phyloP scores from a whole-genome alignment of 1,140 invertebrate species.

The Heliconius hewitsoni region DNA sequence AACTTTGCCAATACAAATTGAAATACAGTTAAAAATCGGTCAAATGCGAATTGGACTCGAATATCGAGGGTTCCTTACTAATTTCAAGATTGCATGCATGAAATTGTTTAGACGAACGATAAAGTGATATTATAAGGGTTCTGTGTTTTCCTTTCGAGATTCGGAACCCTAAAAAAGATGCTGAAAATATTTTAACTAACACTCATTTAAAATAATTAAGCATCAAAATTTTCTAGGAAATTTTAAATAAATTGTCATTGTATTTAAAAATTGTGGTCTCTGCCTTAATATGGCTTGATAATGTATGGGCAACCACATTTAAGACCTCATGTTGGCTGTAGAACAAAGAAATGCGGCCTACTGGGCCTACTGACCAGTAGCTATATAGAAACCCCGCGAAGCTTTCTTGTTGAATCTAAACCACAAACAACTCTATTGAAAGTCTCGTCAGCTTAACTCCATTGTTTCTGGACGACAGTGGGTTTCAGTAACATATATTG shows the following conservation, averaged over 20 bases:
- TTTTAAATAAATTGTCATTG: constrained; percentile 45
- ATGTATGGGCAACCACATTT: constrained; percentile 60
- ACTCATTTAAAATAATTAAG: neutral
- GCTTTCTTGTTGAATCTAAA: constrained; percentile 63
- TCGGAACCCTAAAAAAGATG: neutral
- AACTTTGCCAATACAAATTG: no score
- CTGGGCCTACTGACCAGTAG: constrained; percentile 59
- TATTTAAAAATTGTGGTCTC: constrained; percentile 32
- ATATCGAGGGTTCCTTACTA: no score
- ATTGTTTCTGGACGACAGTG: constrained; percentile 59
- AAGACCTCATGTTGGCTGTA: constrained; percentile 62
- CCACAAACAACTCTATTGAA: constrained; percentile 71
- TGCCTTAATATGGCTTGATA: constrained; percentile 28
- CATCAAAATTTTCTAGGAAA: constrained; percentile 38
- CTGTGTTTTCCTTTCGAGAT: no score
- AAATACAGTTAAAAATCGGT: no score
- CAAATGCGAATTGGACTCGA: no score
- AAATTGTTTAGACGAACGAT: no score
- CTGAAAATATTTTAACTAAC: neutral
- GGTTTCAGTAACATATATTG: constrained; percentile 57
- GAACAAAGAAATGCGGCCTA: constrained; percentile 61
- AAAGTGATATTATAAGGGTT: no score
- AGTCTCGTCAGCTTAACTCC: constrained; percentile 34
- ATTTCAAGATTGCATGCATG: no score
- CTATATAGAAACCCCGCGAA: constrained; percentile 53